Percentiles rank a stretch among this genome's conserved stretches.
Conservation (phyloP, 2,113 vertebrate species). For the Triplophysa tibetana region DNA sequence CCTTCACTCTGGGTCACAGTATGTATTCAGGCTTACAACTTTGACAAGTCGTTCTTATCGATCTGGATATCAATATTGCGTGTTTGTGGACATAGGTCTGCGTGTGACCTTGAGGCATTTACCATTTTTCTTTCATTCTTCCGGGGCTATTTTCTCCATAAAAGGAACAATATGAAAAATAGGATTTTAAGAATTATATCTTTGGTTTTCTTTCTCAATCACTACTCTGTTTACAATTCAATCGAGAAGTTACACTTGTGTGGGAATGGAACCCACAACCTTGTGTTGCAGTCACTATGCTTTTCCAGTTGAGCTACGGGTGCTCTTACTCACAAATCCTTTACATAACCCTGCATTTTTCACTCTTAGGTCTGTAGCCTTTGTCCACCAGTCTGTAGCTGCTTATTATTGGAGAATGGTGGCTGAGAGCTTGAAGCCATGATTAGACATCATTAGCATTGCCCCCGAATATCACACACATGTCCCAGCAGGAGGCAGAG, state of each 20-base stretch:
- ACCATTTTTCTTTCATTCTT: not conserved
- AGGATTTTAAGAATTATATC: too few relatives aligned
- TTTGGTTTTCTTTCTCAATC: too few relatives aligned
- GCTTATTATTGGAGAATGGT: slow-evolving; percentile 50
- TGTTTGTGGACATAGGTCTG: slow-evolving; percentile 18
- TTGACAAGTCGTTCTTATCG: slow-evolving; percentile 22
- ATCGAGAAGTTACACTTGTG: too few relatives aligned
- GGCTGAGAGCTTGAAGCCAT: slow-evolving; percentile 51
- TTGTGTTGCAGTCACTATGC: too few relatives aligned
- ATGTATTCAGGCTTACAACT: not conserved
- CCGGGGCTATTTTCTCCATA: not conserved
- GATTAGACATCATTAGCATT: slow-evolving; percentile 63
- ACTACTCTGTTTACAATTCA: too few relatives aligned
- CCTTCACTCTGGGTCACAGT: not conserved
- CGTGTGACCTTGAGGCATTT: slow-evolving; percentile 20
- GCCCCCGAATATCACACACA: slow-evolving; percentile 9
- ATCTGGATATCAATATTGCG: slow-evolving; percentile 31
- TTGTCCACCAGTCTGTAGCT: not conserved
- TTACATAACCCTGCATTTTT: not conserved
- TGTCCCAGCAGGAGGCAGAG: slow-evolving; percentile 3
- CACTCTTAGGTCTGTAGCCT: not conserved
- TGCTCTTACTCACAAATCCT: not conserved
- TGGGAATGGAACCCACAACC: too few relatives aligned
- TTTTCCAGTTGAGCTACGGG: too few relatives aligned
- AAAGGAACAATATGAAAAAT: too few relatives aligned